Evolutionary conservation across 2,888 invertebrate species (phyloP).

Genomic region (Lasioglossum marginatum): DNA sequence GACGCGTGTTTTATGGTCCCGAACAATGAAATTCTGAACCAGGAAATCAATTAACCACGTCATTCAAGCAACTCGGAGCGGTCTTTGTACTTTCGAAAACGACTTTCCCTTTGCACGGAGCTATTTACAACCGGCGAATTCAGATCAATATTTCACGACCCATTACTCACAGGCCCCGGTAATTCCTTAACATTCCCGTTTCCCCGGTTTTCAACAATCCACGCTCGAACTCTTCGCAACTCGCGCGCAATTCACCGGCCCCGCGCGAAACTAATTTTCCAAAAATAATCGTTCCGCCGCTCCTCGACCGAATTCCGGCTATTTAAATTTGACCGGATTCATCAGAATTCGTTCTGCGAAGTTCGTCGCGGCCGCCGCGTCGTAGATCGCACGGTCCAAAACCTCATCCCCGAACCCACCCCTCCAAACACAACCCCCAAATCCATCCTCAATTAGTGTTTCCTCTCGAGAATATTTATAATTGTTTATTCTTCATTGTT

Average conservation of each 20-base stretch:
- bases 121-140: conserved; percentile 7
- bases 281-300: not conserved
- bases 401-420: not conserved
- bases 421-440: not conserved
- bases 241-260: not conserved
- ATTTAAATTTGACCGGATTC: conserved; percentile 7
- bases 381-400: not conserved
- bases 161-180: not conserved
- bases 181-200: conserved; percentile 3
- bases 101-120: not conserved
- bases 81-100: not conserved
- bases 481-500: not conserved
- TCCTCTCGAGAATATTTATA: not conserved
- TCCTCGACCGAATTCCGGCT: not conserved
- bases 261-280: not conserved
- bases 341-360: not conserved
- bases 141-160: not conserved
- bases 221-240: not conserved
- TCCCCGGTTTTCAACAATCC: not conserved
- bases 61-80: not conserved
- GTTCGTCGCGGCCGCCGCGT: not conserved
- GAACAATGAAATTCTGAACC: not conserved
- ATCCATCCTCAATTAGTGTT: not conserved
- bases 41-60: not conserved
- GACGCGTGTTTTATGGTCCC: not conserved